Evolutionary conservation across 2,888 invertebrate genomes (phyloP), one percentile per base, ranked within the genome.

Genomic region (Drosophila borealis): DNA sequence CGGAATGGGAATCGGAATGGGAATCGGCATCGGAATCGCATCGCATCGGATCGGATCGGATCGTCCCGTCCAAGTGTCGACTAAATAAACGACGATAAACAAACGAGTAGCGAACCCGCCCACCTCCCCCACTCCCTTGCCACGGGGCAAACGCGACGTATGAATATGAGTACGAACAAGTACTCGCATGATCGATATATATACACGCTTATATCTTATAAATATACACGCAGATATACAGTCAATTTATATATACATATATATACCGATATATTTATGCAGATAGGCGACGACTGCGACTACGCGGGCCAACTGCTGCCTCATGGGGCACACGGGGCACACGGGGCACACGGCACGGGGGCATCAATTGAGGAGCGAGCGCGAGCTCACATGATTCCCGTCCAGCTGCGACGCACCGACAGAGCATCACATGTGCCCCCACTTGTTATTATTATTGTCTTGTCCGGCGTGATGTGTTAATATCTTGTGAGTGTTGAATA

Each of bases 381-480:
- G 54, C 62, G 53, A 45, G 55, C 76, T 76, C 76, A 76, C 78
- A 76, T 76, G 76, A 76, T 76, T 76, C 51, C 54, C 53, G 48
- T 65, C 75, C 74, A 70, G 74, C 73, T 68, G 68, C 68, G 67
- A 69, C 57, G 51, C 50, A 70, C 64, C 57, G 64, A 70, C 42
- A 1, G 71, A 81, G 83, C 83, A 83, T 83, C 83, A 83, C 86
- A 86, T 87, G 87, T 57, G 70, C 63, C 70, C 33, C 41, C 29
- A 13, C 13, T 11, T 36, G 3, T 36, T 10, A 25, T 13, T 5
- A 41, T 41, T 44, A 59, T 74, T 77, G 85, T 73, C 84, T 77
- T 81, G 85, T 84, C 85, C 17, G 17, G 77, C 74, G 70, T 80
- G 88, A 83, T 83, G 83, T 83, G 88, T 85, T 83, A 81, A 87